These are phyloP conservation scores for Theristus sp. DNA, from an alignment of 2,888 invertebrate species.

Conservation along the genomic window DNA sequence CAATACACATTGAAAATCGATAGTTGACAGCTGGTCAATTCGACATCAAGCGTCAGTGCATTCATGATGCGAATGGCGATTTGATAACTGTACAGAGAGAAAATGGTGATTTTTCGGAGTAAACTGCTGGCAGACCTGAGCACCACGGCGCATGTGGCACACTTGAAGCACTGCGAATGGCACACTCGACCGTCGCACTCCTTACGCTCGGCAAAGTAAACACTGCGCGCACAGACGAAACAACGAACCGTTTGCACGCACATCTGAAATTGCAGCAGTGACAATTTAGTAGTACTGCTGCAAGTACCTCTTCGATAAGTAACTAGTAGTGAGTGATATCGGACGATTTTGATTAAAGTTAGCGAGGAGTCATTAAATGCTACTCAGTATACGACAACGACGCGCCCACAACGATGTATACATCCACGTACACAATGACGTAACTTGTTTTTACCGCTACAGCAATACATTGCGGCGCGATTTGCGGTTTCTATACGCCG, in stretches of 20 bases:
- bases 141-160: not conserved
- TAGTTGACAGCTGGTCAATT: not conserved
- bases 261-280: not conserved
- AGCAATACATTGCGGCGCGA: too few species aligned
- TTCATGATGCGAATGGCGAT: not conserved
- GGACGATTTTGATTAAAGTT: too few species aligned
- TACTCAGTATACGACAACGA: too few species aligned
- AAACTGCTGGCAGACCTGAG: not conserved
- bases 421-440: not conserved
- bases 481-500: too few species aligned
- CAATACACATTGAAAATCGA: not conserved
- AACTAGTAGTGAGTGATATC: too few species aligned
- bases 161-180: not conserved
- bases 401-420: not conserved
- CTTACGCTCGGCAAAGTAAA: not conserved
- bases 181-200: not conserved
- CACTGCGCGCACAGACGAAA: not conserved
- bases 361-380: too few species aligned
- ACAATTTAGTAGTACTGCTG: not conserved
- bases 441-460: too few species aligned
- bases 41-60: not conserved
- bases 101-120: too few species aligned
- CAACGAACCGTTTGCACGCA: not conserved
- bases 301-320: too few species aligned
- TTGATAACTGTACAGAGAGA: too few species aligned